Evolutionary conservation across 1,140 invertebrate genomes (phyloP), one percentile per base, ranked within the genome.

Genomic region (Leucophenga varia): DNA sequence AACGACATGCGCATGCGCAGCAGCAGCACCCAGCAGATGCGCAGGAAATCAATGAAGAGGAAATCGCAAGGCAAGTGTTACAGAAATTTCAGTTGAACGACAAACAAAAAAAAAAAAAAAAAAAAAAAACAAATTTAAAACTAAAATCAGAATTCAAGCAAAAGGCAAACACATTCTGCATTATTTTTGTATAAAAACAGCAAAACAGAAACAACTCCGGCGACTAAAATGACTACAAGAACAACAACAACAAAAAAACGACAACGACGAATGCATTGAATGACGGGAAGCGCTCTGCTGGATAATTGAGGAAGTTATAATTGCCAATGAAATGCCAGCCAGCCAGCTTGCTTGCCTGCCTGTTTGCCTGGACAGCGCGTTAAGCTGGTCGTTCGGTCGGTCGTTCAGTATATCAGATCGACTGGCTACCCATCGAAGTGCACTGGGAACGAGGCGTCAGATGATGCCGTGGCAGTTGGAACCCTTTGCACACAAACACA

Each of bases 241-340:
- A 18, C 40, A 30, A 42, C 12, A 35, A 10, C 28, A 50, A 46
- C n/a, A 48, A 49, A 39, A 54, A 47, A 48, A 47, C 48, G 38
- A 50, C 57, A 70, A 70, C 64, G 64, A 68, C 64, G 64, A 69
- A 12, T 7, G 14, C 13, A 36, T 7, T 64, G 60, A 69, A 64
- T 67, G 63, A 65, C 63, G 63, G 63, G 63, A 69, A 70, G 59
- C 67, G 49, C 57, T 60, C 57, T 47, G 56, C 35, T 55, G 68
- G 59, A 69, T 72, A 72, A 72, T 72, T 72, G 68, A 72, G 68
- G 68, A 72, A 69, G 68, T 72, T 72, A 72, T 72, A 72, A 72
- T 72, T 72, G 61, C 68, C 64, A 70, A 70, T 67, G 67, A 67
- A 70, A 25, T 57, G 59, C 60, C 60, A 48, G 48, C 48, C 57